Base-by-base conservation (phyloP, 2,113 vertebrate species). In the Cochlearius cochlearius region DNA sequence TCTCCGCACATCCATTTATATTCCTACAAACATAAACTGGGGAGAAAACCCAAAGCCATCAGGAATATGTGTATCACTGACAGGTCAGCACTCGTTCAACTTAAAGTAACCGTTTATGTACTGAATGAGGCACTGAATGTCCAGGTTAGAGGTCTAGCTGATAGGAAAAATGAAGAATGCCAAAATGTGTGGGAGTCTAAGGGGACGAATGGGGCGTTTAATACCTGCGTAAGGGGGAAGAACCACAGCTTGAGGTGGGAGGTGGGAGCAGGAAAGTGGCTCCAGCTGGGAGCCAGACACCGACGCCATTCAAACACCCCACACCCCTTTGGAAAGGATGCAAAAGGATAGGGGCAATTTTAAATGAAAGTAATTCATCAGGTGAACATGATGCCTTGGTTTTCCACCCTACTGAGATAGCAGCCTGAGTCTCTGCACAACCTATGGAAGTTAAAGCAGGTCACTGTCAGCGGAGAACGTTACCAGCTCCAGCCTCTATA, bases 111-210 rank as follows among this genome's bases (percentile, higher is more conserved):
- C 11, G 15, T 9, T 71, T 58, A 30, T 8, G 2, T 38, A 10
- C 26, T 13, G 52, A 66, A 71, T 0, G 27, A 4, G 68, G 68
- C 12, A 22, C 29, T 16, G 36, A 29, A 69, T 66, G 58, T 10
- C 39, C 55, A 58, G 20, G 10, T 41, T 29, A 80, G 27, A 60
- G 14, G 14, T 29, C 19, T 25, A 22, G 26, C 38, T 58, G 38
- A 34, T 1, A 47, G 15, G 45, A 77, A 69, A 62, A 0, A 5
- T 16, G 64, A 67, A 50, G 32, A 53, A 69, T 10, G 25, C 22
- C 45, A 45, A 55, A 34, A 47, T 0, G 0, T 5, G 32, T 22
- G 32, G 12, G 18, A 58, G 29, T 5, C n/a, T 8, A 12, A 50
- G 17, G 53, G 41, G 22, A 49, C 8, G 14, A 39, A 32, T 16